These are phyloP conservation scores for Gerosis bhagava DNA, from an alignment of 2,888 invertebrate genomes.

Conservation along the genomic window DNA sequence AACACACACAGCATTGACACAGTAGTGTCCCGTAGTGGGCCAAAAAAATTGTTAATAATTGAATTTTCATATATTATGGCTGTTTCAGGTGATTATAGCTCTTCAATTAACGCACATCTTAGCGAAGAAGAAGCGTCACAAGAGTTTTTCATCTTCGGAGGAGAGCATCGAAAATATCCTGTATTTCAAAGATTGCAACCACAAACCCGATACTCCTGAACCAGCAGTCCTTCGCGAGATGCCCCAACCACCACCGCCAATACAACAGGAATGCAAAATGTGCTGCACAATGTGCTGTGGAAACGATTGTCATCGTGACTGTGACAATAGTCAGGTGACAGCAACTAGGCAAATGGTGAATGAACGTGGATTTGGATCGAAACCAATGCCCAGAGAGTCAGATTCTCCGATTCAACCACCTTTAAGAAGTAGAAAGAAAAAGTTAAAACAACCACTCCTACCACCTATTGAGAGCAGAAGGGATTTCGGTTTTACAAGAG, in stretches of 20 bases:
- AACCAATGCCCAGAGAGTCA: conserved; percentile 28
- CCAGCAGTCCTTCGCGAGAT: conserved; percentile 1
- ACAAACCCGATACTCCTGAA: conserved; percentile 31
- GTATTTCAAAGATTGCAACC: conserved; percentile 65
- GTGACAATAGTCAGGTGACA: conserved; percentile 35
- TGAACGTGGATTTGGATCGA: background rate
- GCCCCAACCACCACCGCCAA: background rate
- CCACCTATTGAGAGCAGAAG: conserved; percentile 47
- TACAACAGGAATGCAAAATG: conserved; percentile 47
- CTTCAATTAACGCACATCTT: conserved; percentile 43
- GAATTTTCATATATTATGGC: background rate
- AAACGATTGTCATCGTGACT: conserved; percentile 47
- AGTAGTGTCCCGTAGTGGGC: too few species aligned
- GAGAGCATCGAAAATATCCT: conserved; percentile 70
- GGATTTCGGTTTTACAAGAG: conserved; percentile 55
- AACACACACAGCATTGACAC: too few species aligned
- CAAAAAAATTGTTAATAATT: too few species aligned
- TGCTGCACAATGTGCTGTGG: conserved; percentile 65
- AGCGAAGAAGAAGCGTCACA: conserved; percentile 40
- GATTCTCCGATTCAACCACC: conserved; percentile 34
- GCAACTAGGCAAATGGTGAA: conserved; percentile 17
- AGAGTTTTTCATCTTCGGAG: conserved; percentile 49
- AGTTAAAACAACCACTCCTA: conserved; percentile 34
- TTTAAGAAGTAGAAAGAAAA: conserved; percentile 43
- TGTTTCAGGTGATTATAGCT: conserved; percentile 52